Evolutionary conservation across 2,113 vertebrate species (phyloP).

Genomic region (Morone saxatilis): DNA sequence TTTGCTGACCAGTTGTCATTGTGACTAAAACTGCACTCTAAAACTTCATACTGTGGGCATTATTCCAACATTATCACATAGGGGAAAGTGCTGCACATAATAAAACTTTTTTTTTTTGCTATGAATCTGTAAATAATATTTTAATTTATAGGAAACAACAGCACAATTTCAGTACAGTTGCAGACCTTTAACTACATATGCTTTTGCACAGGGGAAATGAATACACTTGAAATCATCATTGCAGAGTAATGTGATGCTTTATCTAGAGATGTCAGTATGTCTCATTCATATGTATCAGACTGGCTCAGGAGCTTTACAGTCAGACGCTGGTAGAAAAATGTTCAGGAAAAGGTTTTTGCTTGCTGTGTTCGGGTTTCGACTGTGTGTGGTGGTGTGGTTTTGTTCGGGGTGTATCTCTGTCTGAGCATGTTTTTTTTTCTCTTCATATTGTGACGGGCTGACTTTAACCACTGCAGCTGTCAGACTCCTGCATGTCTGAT

Average conservation of each 20-base stretch:
- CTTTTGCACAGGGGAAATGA: background rate
- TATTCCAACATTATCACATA: too few relatives aligned
- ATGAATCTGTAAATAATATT: too few relatives aligned
- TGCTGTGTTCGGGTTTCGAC: conserved; percentile 31
- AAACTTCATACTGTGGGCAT: background rate
- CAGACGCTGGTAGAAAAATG: background rate
- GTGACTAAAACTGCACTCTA: background rate
- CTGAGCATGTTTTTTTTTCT: conserved; percentile 4
- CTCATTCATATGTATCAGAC: background rate
- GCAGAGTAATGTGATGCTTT: background rate
- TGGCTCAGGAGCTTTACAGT: background rate
- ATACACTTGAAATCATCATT: background rate
- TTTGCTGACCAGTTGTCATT: background rate
- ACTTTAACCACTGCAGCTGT: conserved; percentile 13
- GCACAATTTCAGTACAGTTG: background rate
- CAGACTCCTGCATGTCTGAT: conserved; percentile 43
- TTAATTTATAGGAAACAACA: background rate
- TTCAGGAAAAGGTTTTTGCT: conserved; percentile 17
- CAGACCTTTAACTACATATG: background rate
- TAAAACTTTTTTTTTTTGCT: too few relatives aligned
- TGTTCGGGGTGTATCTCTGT: conserved; percentile 2
- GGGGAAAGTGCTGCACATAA: too few relatives aligned
- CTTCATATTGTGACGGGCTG: conserved; percentile 27
- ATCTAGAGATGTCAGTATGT: background rate
- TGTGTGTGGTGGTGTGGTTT: conserved; percentile 17